A percentile compares a stretch with the other conserved stretches of the same genome.
phyloP scores from a whole-genome alignment of 2,113 vertebrate genomes.

The Aptenodytes forsteri region DNA sequence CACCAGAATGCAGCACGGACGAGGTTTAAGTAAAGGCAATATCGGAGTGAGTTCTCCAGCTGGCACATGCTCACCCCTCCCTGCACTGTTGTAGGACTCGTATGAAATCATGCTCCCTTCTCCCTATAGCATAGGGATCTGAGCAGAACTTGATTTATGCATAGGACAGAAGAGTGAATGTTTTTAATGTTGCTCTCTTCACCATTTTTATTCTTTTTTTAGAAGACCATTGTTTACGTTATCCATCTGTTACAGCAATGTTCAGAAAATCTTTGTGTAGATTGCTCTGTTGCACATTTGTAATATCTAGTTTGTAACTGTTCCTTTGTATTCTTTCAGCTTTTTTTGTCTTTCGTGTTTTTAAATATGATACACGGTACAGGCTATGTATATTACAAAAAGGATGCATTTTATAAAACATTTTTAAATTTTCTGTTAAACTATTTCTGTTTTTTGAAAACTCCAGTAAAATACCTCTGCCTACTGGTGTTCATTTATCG shows the following conservation, averaged over 20 bases:
- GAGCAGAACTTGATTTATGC: not conserved
- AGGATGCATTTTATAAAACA: not conserved
- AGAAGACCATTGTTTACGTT: fast-evolving
- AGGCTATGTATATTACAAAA: not conserved
- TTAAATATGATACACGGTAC: not conserved
- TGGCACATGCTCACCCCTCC: fast-evolving
- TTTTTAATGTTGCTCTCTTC: not conserved
- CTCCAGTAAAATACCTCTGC: not conserved
- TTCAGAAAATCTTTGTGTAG: not conserved
- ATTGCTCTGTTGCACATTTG: fast-evolving
- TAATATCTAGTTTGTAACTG: not conserved
- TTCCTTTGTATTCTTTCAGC: not conserved
- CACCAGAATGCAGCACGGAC: fast-evolving
- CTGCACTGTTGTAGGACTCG: fast-evolving
- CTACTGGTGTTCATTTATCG: not conserved
- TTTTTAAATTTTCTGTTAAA: not conserved
- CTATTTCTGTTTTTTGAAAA: not conserved
- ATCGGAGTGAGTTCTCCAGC: not conserved
- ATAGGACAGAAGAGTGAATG: not conserved
- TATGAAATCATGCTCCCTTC: not conserved
- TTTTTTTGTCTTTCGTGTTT: not conserved
- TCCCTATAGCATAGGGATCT: fast-evolving
- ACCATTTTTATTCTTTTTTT: not conserved
- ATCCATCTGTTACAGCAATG: not conserved
- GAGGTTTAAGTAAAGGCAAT: too few species aligned